Base-by-base conservation (phyloP, 2,113 vertebrate species). In the Carassius gibelio region DNA sequence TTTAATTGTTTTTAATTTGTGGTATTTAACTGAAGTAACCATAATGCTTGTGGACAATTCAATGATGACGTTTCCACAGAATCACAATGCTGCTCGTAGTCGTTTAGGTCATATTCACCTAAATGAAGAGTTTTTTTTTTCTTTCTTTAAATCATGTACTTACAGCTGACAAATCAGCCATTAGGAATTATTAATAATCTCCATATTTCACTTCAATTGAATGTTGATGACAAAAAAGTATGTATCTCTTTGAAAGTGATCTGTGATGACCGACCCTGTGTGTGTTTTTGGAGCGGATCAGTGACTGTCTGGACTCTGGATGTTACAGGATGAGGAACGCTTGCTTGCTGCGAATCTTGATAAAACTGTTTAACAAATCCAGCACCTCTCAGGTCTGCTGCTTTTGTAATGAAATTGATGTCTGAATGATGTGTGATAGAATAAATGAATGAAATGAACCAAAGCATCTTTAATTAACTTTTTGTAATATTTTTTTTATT, bases 401-500 rank as follows among this genome's bases (percentile, higher is more conserved):
- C 21, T 11, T 81, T 57, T 85, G 74, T 79, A 64, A 50, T 79
- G 42, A 85, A 19, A 8, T 8, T 59, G 23, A 66, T 34, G 75
- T 75, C 48, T 86, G 87, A 81, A 75, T 80, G 81, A 42, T 85
- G 62, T 62, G 30, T 83, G 81, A 30, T 79, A 55, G 64, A 87
- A 87, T 87, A 84, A 87, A 87, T 21, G 55, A 66, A 57, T 84
- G 84, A 84, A 87, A 87, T 21, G 55, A 66, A 57, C 80, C 34
- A 15, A 23, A 78, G 19, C 5, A 61, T 79, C 5, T 77, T 36
- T 57, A 26, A 57, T 19, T 4, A 71, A 4, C 23, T 76, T 76
- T 13, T 14, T 26, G 26, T 26, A 26, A 26, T 26, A 26, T 26
- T 26, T 26, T 26, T 26, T 26, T 26, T 26, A 26, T n/a, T n/a